Percentiles rank a stretch among this genome's conserved stretches.
Evolutionary conservation across 1,140 invertebrate genomes (phyloP).

Genomic region (Megathymus violae): DNA sequence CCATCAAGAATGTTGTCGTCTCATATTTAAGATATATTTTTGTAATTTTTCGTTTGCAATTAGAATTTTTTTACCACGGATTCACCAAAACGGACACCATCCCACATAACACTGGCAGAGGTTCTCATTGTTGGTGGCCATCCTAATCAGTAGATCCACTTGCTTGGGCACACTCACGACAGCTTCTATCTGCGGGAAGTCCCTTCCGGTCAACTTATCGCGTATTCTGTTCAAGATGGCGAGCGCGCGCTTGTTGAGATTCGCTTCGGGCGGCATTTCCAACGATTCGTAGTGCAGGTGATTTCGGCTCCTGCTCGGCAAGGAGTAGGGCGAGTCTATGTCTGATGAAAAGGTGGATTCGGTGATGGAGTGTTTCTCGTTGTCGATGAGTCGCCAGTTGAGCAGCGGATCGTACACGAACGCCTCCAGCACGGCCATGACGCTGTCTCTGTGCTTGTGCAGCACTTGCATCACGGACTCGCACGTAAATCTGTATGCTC

Average conservation of each 20-base stretch:
- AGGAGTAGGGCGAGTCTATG: constrained; percentile 67
- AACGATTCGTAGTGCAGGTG: constrained; percentile 64
- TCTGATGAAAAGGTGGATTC: constrained; percentile 75
- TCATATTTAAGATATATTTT: no score
- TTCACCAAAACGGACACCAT: constrained; percentile 88
- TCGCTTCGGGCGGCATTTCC: constrained; percentile 81
- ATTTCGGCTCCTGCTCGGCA: constrained; percentile 64
- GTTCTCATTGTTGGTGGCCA: constrained; percentile 99
- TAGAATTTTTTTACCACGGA: not conserved
- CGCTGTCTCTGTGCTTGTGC: constrained; percentile 97
- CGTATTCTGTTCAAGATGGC: constrained; percentile 95
- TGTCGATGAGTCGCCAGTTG: constrained; percentile 94
- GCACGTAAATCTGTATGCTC: constrained; percentile 96
- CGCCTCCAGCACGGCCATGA: constrained; percentile 99
- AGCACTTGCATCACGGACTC: constrained; percentile 98
- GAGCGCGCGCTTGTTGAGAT: constrained; percentile 96
- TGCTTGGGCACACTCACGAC: constrained; percentile 92
- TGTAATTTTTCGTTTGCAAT: not conserved
- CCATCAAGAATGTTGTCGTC: no score
- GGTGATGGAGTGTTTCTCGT: constrained; percentile 65
- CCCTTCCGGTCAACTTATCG: constrained; percentile 96
- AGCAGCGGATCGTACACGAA: constrained; percentile 99
- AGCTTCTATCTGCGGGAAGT: constrained; percentile 84
- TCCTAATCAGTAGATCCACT: constrained; percentile 97
- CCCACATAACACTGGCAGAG: constrained; percentile 99